Base-by-base conservation (phyloP, 2,113 vertebrate species). In the Salvator merianae region DNA sequence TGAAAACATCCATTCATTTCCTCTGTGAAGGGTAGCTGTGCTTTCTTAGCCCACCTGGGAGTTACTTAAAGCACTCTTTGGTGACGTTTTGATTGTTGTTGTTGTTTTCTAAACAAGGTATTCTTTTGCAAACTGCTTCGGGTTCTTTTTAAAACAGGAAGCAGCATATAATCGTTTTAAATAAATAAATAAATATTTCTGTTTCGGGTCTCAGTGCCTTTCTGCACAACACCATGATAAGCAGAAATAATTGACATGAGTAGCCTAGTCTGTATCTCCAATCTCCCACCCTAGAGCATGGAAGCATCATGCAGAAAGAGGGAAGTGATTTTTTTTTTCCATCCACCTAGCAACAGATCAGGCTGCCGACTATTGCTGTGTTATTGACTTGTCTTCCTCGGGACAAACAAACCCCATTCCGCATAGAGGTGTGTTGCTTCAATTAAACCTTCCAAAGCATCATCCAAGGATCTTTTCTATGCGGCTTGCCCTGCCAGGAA, bases 311-410 rank as follows among this genome's bases (percentile, higher is more conserved):
- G 53, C 24, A 32, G 62, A 77, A 34, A 59, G 0, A 4, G n/a
- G 79, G 72, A 40, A 7, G 3, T 14, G 24, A 20, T 40, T 30
- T 7, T 30, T 13, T 22, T 47, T 47, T 47, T 47, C 43, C 10
- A 47, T 5, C 70, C 70, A 30, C 34, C 63, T 34, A 7, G 3
- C 66, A 82, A 74, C 36, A 24, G 55, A 32, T 50, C 69, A 78
- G 2, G 0, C 66, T 68, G 2, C 8, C 18, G 53, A 59, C 55
- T 16, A 20, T 59, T 20, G 55, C 55, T 20, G 14, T 59, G 55
- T 55, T 16, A 20, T 0, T 13, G 32, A 20, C 55, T 0, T 0
- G 12, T 73, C 62, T 4, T 1, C 2, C 1, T 3, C 66, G 53
- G 63, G 6, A n/a, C 13, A 65, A 26, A 63, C 32, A 5, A 68